Base-by-base conservation (phyloP, 2,113 vertebrate species). In the Sinocyclocheilus anshuiensis region DNA sequence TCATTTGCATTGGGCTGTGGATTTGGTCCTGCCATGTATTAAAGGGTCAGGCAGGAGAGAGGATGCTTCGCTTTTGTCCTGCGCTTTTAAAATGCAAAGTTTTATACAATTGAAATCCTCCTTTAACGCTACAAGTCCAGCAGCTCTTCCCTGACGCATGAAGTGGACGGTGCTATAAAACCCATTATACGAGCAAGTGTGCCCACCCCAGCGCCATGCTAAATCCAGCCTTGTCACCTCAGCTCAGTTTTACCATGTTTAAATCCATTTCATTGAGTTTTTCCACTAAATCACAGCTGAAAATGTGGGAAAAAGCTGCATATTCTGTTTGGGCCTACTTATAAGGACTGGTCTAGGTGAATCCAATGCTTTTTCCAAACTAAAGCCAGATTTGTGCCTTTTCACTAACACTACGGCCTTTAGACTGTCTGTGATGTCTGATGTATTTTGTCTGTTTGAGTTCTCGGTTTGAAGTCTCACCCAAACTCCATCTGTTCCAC, bases 71-170 rank as follows among this genome's bases (percentile, higher is more conserved):
- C 89, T 91, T 93, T 94, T 93, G 94, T 89, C 29, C 55, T 16
- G 77, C 80, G 77, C 89, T 91, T 92, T 94, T 93, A 93, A 94
- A 90, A 94, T 94, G 93, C 92, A 90, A 94, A 94, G 90, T 93
- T 90, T 91, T 89, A 93, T 84, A 81, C 81, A 74, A 87, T 86
- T 87, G 85, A 90, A 77, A 81, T 9, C 69, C 78, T 85, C 48
- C 80, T 50, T 77, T 77, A 77, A 20, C 33, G 22, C 36, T 20
- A 45, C 86, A 85, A 81, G 50, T 77, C 39, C 84, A 61, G 26
- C 84, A 86, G 67, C 55, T 85, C 65, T 76, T 78, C 80, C 39
- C 57, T 77, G 13, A 26, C 24, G 39, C 83, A 24, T 53, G 84
- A 24, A 61, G 63, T 59, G 72, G 74, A 77, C 59, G 63, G 72